Percentiles rank a stretch among this genome's conserved stretches.
Conservation (phyloP, 2,113 vertebrate species). For the Aptenodytes patagonicus region DNA sequence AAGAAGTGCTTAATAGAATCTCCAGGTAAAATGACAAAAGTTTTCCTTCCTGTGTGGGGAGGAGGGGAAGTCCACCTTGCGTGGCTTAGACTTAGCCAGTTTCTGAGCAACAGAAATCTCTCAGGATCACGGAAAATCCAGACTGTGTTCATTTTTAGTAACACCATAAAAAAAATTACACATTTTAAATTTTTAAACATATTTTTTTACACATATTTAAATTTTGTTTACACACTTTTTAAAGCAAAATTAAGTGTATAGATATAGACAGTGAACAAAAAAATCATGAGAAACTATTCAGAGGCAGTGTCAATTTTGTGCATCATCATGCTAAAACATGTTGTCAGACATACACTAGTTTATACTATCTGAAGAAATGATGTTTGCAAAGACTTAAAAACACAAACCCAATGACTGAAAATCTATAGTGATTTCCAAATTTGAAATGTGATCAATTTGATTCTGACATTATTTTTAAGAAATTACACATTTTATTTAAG, state of each 20-base stretch:
- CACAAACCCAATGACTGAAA: neutral
- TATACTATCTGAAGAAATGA: neutral
- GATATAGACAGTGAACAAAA: neutral
- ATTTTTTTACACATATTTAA: too few species aligned
- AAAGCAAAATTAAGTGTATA: neutral
- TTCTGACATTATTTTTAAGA: neutral
- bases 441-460: neutral
- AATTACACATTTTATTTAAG: neutral
- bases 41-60: neutral
- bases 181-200: too few species aligned
- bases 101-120: neutral
- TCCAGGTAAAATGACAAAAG: neutral
- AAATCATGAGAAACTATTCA: neutral
- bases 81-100: neutral
- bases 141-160: neutral
- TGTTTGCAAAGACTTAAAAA: neutral
- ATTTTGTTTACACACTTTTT: neutral
- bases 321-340: rapidly evolving
- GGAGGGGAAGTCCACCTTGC: neutral
- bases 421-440: neutral
- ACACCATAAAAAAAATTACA: neutral
- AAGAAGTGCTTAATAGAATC: neutral
- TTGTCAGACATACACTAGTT: neutral
- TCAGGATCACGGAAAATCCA: neutral
- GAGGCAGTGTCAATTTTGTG: neutral